Evolutionary conservation across 92 coral and sea anemone genomes (phyloP).

Genomic region (Heteractis magnifica): DNA sequence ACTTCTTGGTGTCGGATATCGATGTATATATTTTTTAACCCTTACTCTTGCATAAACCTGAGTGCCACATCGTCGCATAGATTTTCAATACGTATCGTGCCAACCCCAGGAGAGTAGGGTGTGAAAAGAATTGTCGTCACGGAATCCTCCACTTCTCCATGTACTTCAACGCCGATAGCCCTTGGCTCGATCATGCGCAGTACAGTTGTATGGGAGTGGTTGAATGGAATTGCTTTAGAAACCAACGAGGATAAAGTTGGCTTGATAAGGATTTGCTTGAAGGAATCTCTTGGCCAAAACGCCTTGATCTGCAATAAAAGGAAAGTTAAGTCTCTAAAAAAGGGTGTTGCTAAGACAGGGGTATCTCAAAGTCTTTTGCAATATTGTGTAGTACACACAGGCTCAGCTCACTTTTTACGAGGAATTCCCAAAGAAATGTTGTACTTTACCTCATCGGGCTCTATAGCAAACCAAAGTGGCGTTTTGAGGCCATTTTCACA

Average conservation of each 20-base stretch:
- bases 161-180: constrained; percentile 78
- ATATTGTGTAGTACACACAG: too few relatives aligned
- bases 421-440: background rate
- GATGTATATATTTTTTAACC: background rate
- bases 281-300: constrained; percentile 75
- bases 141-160: constrained; percentile 80
- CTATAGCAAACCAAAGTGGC: constrained; percentile 78
- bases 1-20: too few relatives aligned
- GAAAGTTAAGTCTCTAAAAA: background rate
- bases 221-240: constrained; percentile 74
- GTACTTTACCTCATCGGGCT: constrained; percentile 70
- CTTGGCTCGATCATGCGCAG: constrained; percentile 74
- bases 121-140: constrained; percentile 86
- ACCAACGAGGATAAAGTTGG: constrained; percentile 61
- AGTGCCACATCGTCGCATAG: constrained; percentile 78
- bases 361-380: too few relatives aligned
- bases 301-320: constrained; percentile 63
- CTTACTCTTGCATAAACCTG: constrained; percentile 79
- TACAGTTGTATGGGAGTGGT: constrained; percentile 69
- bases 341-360: background rate
- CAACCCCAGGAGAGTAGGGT: constrained; percentile 74
- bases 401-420: background rate
- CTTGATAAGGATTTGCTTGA: constrained; percentile 63
- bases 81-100: constrained; percentile 84
- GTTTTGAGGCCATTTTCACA: constrained; percentile 45